Percentiles rank a stretch among this genome's conserved stretches.
Conservation (phyloP, 2,113 vertebrate genomes). For the Chloropsis cyanopogon region DNA sequence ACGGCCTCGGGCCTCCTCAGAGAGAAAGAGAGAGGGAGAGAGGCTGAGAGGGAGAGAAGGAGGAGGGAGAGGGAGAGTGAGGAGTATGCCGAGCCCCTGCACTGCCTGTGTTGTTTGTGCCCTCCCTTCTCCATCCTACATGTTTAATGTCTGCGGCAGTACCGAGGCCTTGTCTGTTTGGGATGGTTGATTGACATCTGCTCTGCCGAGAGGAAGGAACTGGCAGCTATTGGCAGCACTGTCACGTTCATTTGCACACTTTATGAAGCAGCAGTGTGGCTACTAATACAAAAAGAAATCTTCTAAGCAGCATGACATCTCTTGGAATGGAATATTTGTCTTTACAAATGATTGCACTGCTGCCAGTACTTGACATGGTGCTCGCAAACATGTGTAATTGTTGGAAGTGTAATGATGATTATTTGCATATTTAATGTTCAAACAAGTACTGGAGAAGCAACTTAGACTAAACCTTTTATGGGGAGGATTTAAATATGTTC, state of each 20-base stretch:
- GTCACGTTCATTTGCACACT: slow-evolving; percentile 81
- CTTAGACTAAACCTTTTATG: slow-evolving; percentile 79
- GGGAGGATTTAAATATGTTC: slow-evolving; percentile 74
- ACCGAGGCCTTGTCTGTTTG: slow-evolving; percentile 74
- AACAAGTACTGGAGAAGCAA: slow-evolving; percentile 80
- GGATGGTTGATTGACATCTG: slow-evolving; percentile 91
- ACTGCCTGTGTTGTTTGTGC: slow-evolving; percentile 68
- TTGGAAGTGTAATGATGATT: slow-evolving; percentile 86
- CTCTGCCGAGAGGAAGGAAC: slow-evolving; percentile 82
- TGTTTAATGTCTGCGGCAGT: slow-evolving; percentile 77
- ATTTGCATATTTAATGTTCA: slow-evolving; percentile 88
- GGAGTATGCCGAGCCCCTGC: slow-evolving; percentile 17
- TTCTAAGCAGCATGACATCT: slow-evolving; percentile 95
- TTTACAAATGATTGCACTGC: slow-evolving; percentile 82
- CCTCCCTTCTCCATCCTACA: slow-evolving; percentile 73
- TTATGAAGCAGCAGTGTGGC: slow-evolving; percentile 89
- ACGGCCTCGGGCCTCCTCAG: slow-evolving; percentile 57
- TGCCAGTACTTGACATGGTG: slow-evolving; percentile 84
- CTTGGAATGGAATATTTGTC: slow-evolving; percentile 92
- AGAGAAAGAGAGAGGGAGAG: slow-evolving; percentile 22
- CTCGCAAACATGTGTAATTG: slow-evolving; percentile 86
- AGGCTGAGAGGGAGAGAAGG: slow-evolving; percentile 28
- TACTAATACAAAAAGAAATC: slow-evolving; percentile 87
- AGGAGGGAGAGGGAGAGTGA: slow-evolving; percentile 9
- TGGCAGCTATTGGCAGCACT: slow-evolving; percentile 77